These are phyloP conservation scores for Tenebrio molitor DNA, from an alignment of 1,140 invertebrate species.

Conservation along the genomic window DNA sequence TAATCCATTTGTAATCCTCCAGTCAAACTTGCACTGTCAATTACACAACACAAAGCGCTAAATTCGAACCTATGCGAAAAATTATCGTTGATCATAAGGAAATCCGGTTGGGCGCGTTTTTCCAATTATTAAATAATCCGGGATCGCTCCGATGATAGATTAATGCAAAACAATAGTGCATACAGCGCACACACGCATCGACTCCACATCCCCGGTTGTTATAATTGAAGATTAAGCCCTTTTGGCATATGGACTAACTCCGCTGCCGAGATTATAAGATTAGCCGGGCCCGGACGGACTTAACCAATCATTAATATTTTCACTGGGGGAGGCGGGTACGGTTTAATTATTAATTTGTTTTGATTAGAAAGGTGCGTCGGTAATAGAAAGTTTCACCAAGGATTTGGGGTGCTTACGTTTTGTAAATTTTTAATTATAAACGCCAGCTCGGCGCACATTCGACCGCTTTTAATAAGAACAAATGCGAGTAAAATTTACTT, in stretches of 20 bases:
- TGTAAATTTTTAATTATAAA: slow-evolving; percentile 31
- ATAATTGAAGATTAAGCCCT: slow-evolving; percentile 60
- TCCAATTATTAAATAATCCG: slow-evolving; percentile 10
- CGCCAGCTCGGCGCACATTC: not conserved
- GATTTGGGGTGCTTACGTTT: slow-evolving; percentile 8
- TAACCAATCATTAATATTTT: slow-evolving; percentile 57
- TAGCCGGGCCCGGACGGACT: slow-evolving; percentile 47
- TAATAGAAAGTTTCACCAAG: slow-evolving; percentile 31
- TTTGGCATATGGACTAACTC: slow-evolving; percentile 59
- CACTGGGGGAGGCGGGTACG: slow-evolving; percentile 19
- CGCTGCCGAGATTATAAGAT: slow-evolving; percentile 54
- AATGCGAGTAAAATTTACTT: too few relatives aligned
- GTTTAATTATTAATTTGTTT: slow-evolving; percentile 50
- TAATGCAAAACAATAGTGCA: slow-evolving; percentile 36
- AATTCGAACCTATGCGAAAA: not conserved
- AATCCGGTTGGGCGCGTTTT: not conserved
- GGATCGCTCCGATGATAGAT: slow-evolving; percentile 4
- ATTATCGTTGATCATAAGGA: not conserved
- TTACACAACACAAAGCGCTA: not conserved
- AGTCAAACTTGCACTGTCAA: slow-evolving; percentile 16
- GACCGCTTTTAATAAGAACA: too few relatives aligned
- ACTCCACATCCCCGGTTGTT: slow-evolving; percentile 44
- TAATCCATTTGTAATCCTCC: slow-evolving; percentile 9
- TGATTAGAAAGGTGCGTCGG: slow-evolving; percentile 43
- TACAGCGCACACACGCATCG: not conserved